A percentile compares a stretch with the other conserved stretches of the same genome.
Evolutionary conservation across 1,140 invertebrate genomes (phyloP).

Genomic region (Megalopta genalis): DNA sequence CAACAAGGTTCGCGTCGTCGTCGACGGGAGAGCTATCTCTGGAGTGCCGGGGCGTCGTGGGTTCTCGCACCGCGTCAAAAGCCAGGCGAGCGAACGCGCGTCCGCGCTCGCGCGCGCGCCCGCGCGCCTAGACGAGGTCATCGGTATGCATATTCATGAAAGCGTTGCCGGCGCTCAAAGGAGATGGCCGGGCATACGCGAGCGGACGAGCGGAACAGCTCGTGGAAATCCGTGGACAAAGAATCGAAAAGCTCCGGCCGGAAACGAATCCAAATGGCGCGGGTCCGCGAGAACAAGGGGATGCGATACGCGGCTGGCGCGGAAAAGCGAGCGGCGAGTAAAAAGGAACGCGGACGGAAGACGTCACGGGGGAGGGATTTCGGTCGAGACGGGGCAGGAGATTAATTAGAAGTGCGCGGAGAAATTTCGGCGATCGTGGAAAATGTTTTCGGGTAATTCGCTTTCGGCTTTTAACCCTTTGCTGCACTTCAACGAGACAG

Average conservation of each 20-base stretch:
- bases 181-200: neutral
- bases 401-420: too few relatives aligned
- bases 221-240: neutral
- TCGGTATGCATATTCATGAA: slow-evolving; percentile 31
- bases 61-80: slow-evolving; percentile 7
- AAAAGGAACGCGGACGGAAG: too few relatives aligned
- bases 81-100: neutral
- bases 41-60: neutral
- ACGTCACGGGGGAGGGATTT: too few relatives aligned
- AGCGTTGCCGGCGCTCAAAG: slow-evolving; percentile 7
- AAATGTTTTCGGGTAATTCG: too few relatives aligned
- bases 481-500: too few relatives aligned
- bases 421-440: too few relatives aligned
- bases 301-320: too few relatives aligned
- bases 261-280: neutral
- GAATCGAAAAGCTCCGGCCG: neutral
- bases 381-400: too few relatives aligned
- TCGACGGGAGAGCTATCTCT: neutral
- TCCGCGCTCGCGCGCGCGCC: neutral
- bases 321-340: too few relatives aligned
- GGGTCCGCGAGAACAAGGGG: neutral
- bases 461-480: too few relatives aligned
- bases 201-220: neutral
- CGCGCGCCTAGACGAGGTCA: slow-evolving; percentile 13
- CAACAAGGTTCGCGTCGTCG: neutral